These are phyloP conservation scores for Sus cebifrons DNA, from an alignment of 2,797 vertebrate species.

Conservation along the genomic window DNA sequence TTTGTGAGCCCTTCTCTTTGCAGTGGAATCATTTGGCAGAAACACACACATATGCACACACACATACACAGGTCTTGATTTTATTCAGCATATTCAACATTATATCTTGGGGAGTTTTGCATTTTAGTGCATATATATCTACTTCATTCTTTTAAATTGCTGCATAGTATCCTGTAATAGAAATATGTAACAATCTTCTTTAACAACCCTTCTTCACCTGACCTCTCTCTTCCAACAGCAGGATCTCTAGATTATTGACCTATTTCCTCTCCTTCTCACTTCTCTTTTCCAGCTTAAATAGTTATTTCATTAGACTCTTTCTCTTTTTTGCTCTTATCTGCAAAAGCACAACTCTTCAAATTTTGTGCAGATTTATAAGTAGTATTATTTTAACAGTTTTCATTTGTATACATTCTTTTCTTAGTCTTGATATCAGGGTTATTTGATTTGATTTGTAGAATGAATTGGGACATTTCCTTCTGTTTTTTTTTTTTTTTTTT, in stretches of 20 bases:
- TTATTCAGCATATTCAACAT: neutral
- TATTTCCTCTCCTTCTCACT: conserved; percentile 17
- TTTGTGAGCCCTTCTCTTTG: neutral
- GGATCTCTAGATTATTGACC: neutral
- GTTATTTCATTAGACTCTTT: neutral
- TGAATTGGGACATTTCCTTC: neutral
- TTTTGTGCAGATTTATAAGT: neutral
- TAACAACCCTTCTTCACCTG: neutral
- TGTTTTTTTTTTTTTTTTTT: neutral
- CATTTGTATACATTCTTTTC: neutral
- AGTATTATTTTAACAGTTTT: neutral
- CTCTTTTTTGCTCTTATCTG: neutral
- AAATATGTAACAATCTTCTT: neutral
- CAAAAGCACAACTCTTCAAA: neutral
- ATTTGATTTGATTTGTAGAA: conserved; percentile 10
- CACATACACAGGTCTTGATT: neutral
- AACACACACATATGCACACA: neutral
- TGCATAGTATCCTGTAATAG: neutral
- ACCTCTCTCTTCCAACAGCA: neutral
- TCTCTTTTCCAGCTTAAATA: neutral
- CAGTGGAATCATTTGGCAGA: neutral
- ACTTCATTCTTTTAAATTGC: conserved; percentile 19
- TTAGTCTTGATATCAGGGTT: neutral
- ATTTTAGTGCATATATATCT: neutral
- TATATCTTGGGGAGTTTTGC: conserved; percentile 20